Base-by-base conservation (phyloP, 2,888 invertebrate species). In the Scaptomyza parva region DNA sequence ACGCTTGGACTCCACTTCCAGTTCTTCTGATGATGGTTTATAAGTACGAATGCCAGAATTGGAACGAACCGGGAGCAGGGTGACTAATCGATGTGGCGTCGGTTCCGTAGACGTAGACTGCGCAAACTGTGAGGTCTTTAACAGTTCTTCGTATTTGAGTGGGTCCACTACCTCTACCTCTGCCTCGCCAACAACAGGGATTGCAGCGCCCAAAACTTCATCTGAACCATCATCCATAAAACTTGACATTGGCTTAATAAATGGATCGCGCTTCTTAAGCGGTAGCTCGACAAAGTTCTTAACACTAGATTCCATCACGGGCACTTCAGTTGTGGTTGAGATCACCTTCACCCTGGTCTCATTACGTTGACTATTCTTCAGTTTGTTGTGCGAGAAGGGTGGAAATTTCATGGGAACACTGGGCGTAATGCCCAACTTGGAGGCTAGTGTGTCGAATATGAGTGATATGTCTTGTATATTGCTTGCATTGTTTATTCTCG, bases 11-110 rank as follows among this genome's bases (percentile, higher is more conserved):
- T 80, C 76, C 9, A 59, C 51, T 3, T 69, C 62, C 1, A 68
- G 44, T 3, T 69, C 59, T 6, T 63, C 72, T 0, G 58, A 14
- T 2, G 58, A 14, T 3, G 95, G 95, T 77, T 95, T 92, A 43
- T 96, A 92, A 0, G 95, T 96, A 69, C 95, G 94, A 5, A 96
- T 93, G 0, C 96, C 96, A 0, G 95, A 94, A 90, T 96, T 96
- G 1, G 96, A 96, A 86, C 96, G 95, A 0, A 95, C 96, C 1
- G 96, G 96, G 59, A 96, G 92, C 40, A 96, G 90, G 0, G 96
- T 96, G 1, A 94, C 94, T 18, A 94, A 84, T n/a, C 92, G 91
- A 52, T 90, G 88, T 3, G 87, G 77, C 74, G 91, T 81, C 8
- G 89, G 80, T 41, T 90, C 90, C 1, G 90, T 89, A 0, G 88